phyloP scores from a whole-genome alignment of 2,797 vertebrate species.

The Pachyuromys duprasi region DNA sequence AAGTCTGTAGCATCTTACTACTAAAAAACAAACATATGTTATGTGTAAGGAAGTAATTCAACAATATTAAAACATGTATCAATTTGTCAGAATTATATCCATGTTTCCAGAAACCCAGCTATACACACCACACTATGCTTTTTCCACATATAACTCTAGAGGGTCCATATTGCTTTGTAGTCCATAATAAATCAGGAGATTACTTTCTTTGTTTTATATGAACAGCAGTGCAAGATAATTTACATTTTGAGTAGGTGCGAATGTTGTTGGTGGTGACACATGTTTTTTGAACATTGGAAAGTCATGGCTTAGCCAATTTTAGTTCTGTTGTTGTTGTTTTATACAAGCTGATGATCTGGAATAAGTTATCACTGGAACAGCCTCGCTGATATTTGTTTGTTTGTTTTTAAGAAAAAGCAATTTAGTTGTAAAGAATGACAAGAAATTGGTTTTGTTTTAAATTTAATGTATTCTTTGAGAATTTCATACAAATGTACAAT shows the following conservation, averaged over 20 bases:
- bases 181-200: not conserved
- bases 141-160: slow-evolving; percentile 3
- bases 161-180: not conserved
- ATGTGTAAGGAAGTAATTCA: not conserved
- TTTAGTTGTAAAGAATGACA: not conserved
- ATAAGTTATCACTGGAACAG: not conserved
- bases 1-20: not conserved
- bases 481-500: not conserved
- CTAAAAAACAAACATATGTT: not conserved
- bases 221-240: not conserved
- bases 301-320: not conserved
- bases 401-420: not conserved
- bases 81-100: not conserved
- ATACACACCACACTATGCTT: not conserved
- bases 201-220: not conserved
- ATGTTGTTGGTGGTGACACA: not conserved
- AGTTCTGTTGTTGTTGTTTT: not conserved
- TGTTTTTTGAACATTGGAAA: not conserved
- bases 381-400: not conserved
- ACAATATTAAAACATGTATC: not conserved
- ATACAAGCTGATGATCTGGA: not conserved
- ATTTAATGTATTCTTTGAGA: not conserved
- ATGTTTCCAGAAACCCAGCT: not conserved
- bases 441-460: not conserved
- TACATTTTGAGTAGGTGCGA: not conserved